phyloP scores from a whole-genome alignment of 2,797 vertebrate species.

The Hoplostethus atlanticus region DNA sequence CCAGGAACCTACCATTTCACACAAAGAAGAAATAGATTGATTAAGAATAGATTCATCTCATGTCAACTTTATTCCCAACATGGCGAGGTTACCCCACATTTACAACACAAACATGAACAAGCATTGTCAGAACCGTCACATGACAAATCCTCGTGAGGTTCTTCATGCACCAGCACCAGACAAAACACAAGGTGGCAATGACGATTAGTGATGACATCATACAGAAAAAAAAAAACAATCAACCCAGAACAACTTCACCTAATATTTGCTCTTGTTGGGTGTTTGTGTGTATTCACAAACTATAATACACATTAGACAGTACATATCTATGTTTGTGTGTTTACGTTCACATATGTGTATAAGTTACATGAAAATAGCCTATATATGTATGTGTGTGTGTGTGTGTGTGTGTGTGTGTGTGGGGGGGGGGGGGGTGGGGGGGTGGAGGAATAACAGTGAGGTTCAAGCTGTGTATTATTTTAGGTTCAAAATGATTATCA shows the following conservation, averaged over 20 bases:
- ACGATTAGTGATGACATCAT: conserved; percentile 38
- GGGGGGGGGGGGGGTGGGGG: no score
- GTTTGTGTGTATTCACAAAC: not conserved
- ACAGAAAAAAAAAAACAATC: conserved; percentile 33
- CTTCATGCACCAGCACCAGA: conserved; percentile 61
- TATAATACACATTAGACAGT: not conserved
- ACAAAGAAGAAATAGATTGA: conserved; percentile 13
- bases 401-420: conserved; percentile 20
- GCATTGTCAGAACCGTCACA: conserved; percentile 15
- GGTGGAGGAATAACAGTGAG: not conserved
- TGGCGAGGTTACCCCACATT: not conserved
- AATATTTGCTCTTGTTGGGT: not conserved
- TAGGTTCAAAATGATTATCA: conserved; percentile 26
- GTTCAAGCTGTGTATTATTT: conserved; percentile 3
- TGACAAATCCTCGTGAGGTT: conserved; percentile 29
- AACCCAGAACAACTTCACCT: not conserved
- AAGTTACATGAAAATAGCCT: no score
- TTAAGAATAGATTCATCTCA: not conserved
- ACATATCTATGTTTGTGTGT: conserved; percentile 3
- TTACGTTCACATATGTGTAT: not conserved
- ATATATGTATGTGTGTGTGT: not conserved
- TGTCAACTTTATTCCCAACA: not conserved
- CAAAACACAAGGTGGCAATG: conserved; percentile 48
- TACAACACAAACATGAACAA: conserved; percentile 21
- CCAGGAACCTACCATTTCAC: conserved; percentile 86